Evolutionary conservation across 2,113 vertebrate genomes (phyloP).

Genomic region (Plotosus lineatus): DNA sequence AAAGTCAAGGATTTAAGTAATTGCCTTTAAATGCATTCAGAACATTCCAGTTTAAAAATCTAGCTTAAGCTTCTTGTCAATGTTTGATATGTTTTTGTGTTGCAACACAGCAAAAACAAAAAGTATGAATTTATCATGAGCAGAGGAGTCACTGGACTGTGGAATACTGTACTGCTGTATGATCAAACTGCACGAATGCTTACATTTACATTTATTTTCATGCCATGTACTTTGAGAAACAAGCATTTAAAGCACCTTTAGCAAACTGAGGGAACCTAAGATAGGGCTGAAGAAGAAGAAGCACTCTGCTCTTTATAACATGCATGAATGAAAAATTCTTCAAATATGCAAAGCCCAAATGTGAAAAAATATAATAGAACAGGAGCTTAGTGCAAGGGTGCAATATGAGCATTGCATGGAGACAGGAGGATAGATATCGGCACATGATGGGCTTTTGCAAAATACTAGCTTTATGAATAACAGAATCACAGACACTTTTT

Average conservation of each 20-base stretch:
- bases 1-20: slow-evolving; percentile 32
- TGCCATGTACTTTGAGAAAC: neutral
- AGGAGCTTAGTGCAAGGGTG: neutral
- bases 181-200: slow-evolving; percentile 17
- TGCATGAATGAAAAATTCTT: slow-evolving; percentile 28
- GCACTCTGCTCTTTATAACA: slow-evolving; percentile 4
- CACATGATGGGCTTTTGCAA: slow-evolving; percentile 21
- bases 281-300: slow-evolving; percentile 39
- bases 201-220: slow-evolving; percentile 11
- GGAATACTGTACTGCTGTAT: slow-evolving; percentile 20
- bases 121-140: neutral
- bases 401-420: slow-evolving; percentile 55
- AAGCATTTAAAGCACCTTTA: slow-evolving; percentile 16
- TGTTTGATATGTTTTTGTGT: slow-evolving; percentile 43
- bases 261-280: neutral
- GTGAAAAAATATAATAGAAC: neutral
- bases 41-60: slow-evolving; percentile 35
- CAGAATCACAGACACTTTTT: slow-evolving; percentile 1
- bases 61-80: slow-evolving; percentile 27
- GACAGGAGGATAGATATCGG: neutral
- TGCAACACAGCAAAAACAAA: neutral
- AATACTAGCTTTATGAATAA: slow-evolving; percentile 18
- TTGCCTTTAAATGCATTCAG: slow-evolving; percentile 7
- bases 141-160: neutral
- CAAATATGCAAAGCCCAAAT: slow-evolving; percentile 26